phyloP scores from a whole-genome alignment of 2,888 invertebrate genomes.

The Drosophila emarginata region DNA sequence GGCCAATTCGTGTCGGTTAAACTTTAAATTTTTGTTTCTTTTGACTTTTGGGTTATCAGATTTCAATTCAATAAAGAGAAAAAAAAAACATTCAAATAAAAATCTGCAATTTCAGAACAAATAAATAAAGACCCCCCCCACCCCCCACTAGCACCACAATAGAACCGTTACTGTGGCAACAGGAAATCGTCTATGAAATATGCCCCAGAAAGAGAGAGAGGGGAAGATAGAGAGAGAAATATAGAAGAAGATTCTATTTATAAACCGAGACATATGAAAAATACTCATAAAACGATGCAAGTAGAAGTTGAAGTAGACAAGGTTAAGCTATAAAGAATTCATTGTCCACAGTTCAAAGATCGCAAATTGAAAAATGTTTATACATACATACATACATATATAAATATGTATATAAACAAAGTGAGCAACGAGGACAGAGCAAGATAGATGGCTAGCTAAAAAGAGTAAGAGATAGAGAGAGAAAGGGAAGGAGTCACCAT shows the following conservation, averaged over 20 bases:
- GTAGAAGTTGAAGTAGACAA: slow-evolving; percentile 55
- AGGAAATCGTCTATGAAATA: slow-evolving; percentile 20
- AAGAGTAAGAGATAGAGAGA: slow-evolving; percentile 2
- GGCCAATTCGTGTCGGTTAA: slow-evolving; percentile 49
- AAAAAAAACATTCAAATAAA: slow-evolving; percentile 21
- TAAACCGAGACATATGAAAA: slow-evolving; percentile 45
- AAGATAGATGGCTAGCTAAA: not conserved
- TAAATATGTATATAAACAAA: slow-evolving; percentile 46
- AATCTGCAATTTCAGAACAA: slow-evolving; percentile 4
- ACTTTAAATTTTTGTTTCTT: slow-evolving; percentile 31
- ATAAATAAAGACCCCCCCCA: not conserved
- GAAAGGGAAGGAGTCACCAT: slow-evolving; percentile 6
- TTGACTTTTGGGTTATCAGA: slow-evolving; percentile 43
- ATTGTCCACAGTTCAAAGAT: slow-evolving; percentile 74
- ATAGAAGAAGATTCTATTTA: slow-evolving; percentile 23
- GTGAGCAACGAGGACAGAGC: slow-evolving; percentile 15
- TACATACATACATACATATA: slow-evolving; percentile 32
- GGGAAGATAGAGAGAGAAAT: not conserved
- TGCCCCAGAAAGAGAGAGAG: not conserved
- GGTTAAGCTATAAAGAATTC: slow-evolving; percentile 78
- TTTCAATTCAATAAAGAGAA: slow-evolving; percentile 46
- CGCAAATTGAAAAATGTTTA: slow-evolving; percentile 76
- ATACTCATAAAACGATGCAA: slow-evolving; percentile 12
- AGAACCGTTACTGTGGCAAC: slow-evolving; percentile 23
- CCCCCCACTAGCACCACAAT: too few relatives aligned